Evolutionary conservation across 2,113 vertebrate species (phyloP), one percentile per base, ranked within the genome.

Genomic region (Caranx melampygus): DNA sequence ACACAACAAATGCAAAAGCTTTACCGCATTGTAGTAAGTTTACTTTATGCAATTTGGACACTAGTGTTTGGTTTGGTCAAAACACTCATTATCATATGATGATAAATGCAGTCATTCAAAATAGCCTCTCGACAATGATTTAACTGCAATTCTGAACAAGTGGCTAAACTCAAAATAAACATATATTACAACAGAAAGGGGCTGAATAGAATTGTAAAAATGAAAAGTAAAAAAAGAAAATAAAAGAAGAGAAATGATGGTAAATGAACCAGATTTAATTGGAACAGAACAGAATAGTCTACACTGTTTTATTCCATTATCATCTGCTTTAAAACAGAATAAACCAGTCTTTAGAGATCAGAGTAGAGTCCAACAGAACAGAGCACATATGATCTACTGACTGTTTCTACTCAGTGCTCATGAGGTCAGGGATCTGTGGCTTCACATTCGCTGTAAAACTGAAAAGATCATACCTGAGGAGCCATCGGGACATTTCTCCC

Each of bases 401-500:
- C 73, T 83, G 75, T 81, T 81, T 87, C 75, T 57, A 6, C 66
- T 85, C 67, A 67, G 78, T 87, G 89, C 75, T 78, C 87, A 67
- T 74, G 71, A 49, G 69, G 88, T 92, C 90, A 90, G 57, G 71
- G 83, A 87, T 91, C 67, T 93, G 57, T 74, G 67, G 60, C 71
- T 72, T 82, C 57, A 77, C 90, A 89, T 92, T 87, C 81, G 87
- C 81, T 81, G 85, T 91, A 62, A 95, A 96, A 94, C 77, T 91
- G 69, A 87, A 89, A 75, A 49, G 54, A 91, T 87, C 92, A 92
- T 92, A 96, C 92, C 94, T 94, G 92, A 95, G 92, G 88, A 92
- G 91, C 93, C 94, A 89, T 88, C 83, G 93, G 94, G 92, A 94
- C 91, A 89, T 88, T 93, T 85, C 45, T 95, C 91, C 94, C 92